These are phyloP conservation scores for Pseudomyrmex concolor DNA, from an alignment of 1,140 invertebrate genomes.

Conservation along the genomic window DNA sequence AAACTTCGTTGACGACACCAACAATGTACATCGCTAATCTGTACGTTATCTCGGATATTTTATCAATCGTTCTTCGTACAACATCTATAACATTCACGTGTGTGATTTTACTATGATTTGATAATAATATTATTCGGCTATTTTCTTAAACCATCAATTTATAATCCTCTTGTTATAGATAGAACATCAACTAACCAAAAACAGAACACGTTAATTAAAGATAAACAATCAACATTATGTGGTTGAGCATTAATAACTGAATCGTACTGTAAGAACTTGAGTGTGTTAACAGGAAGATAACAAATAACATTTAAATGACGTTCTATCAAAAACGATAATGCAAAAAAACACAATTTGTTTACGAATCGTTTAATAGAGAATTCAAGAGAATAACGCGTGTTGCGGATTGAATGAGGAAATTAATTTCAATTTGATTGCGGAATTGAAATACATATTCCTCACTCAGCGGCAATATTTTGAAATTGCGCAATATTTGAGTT, in stretches of 20 bases:
- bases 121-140: slow-evolving; percentile 30
- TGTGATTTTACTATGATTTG: background rate
- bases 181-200: slow-evolving; percentile 21
- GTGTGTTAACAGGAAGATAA: background rate
- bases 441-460: background rate
- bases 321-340: background rate
- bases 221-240: slow-evolving; percentile 9
- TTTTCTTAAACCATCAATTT: background rate
- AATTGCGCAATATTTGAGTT: background rate
- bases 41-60: no score
- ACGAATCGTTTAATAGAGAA: background rate
- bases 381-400: background rate
- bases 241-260: background rate
- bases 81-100: no score
- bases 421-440: background rate
- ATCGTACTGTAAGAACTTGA: slow-evolving; percentile 9
- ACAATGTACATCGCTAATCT: no score
- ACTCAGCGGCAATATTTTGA: background rate
- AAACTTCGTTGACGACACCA: no score
- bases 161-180: background rate
- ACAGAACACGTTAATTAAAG: slow-evolving; percentile 23
- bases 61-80: no score
- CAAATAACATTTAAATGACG: background rate
- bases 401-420: background rate
- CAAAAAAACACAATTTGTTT: background rate